phyloP scores from a whole-genome alignment of 2,113 vertebrate genomes.

The Sakesphorus luctuosus region DNA sequence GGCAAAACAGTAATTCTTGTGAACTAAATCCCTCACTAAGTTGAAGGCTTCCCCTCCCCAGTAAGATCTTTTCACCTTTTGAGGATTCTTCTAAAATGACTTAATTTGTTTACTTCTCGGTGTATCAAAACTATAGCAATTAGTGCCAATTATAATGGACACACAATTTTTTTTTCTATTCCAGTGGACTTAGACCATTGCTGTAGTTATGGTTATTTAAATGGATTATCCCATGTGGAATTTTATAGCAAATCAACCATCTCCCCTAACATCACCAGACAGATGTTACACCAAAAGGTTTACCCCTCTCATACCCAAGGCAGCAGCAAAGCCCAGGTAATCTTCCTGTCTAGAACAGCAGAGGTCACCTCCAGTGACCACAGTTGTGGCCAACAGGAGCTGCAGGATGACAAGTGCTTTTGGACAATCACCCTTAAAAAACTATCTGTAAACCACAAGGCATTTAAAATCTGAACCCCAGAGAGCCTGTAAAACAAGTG shows the following conservation, averaged over 20 bases:
- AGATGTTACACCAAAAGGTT: not conserved
- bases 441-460: not conserved
- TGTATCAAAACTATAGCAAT: not conserved
- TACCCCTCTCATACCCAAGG: not conserved
- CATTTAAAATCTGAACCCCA: not conserved
- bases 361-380: not conserved
- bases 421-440: not conserved
- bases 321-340: not conserved
- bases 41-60: not conserved
- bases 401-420: not conserved
- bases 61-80: not conserved
- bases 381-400: not conserved
- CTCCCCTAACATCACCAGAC: not conserved
- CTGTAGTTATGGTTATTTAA: not conserved
- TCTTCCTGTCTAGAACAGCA: not conserved
- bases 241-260: not conserved
- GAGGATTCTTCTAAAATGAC: not conserved
- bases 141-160: not conserved
- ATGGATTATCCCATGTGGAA: not conserved
- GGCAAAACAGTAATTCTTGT: not conserved
- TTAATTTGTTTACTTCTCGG: not conserved
- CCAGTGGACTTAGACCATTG: fast-evolving
- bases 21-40: not conserved
- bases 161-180: not conserved
- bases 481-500: not conserved